Conservation (phyloP, 2,888 invertebrate genomes). For the Caenorhabditis sp. region DNA sequence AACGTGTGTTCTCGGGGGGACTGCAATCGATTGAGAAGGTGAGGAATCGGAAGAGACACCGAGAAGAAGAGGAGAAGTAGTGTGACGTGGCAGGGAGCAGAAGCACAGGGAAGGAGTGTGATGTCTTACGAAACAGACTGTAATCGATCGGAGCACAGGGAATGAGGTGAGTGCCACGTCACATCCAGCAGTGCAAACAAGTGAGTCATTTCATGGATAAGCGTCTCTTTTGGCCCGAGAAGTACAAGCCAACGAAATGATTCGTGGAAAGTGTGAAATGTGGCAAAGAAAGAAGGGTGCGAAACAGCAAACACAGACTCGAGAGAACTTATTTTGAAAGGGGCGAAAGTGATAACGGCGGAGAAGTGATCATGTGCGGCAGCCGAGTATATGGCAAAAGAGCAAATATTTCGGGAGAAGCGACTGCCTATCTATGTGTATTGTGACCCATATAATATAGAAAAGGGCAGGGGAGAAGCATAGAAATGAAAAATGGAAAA, state of each 20-base stretch:
- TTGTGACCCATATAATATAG: slow-evolving; percentile 34
- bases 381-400: slow-evolving; percentile 39
- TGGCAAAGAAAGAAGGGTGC: slow-evolving; percentile 4
- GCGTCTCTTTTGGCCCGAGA: too few relatives aligned
- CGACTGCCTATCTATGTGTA: slow-evolving; percentile 26
- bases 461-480: not conserved
- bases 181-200: slow-evolving; percentile 42
- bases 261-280: slow-evolving; percentile 38
- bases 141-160: slow-evolving; percentile 10
- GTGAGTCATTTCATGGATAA: slow-evolving; percentile 47
- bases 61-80: slow-evolving; percentile 1
- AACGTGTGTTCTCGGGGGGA: slow-evolving; percentile 21
- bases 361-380: slow-evolving; percentile 30
- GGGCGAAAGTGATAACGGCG: slow-evolving; percentile 13
- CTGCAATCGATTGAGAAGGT: slow-evolving; percentile 20
- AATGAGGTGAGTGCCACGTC: slow-evolving; percentile 37
- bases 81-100: slow-evolving; percentile 4
- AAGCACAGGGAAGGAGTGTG: not conserved
- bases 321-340: slow-evolving; percentile 43
- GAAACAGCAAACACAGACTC: slow-evolving; percentile 13
- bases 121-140: slow-evolving; percentile 12
- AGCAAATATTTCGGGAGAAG: slow-evolving; percentile 33
- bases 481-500: slow-evolving; percentile 22
- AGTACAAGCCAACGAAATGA: slow-evolving; percentile 30
- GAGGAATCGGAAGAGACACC: slow-evolving; percentile 1